Conservation (phyloP, 2,113 vertebrate genomes). For the Himantopus leucocephalus region DNA sequence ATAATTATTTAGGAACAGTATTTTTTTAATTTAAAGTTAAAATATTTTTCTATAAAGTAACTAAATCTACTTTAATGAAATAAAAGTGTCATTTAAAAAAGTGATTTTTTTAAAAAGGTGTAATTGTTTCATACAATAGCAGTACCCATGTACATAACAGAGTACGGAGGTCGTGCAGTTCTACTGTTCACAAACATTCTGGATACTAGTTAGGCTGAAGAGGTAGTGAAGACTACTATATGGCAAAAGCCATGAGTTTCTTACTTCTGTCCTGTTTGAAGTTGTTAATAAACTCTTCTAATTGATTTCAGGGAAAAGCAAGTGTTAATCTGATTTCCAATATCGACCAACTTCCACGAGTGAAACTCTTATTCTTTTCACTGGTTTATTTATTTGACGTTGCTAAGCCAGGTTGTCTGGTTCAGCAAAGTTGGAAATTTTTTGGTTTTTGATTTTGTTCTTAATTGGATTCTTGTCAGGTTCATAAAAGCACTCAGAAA, state of each 20-base stretch:
- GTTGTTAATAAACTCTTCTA: constrained; percentile 19
- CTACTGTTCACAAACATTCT: constrained; percentile 53
- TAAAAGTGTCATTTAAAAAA: constrained; percentile 56
- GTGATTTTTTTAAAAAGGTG: constrained; percentile 54
- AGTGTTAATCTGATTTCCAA: constrained; percentile 9
- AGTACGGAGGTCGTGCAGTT: constrained; percentile 48
- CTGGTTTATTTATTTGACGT: constrained; percentile 3
- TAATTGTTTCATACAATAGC: constrained; percentile 64
- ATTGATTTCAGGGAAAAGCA: constrained; percentile 28
- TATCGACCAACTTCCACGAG: neutral
- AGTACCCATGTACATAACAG: constrained; percentile 69
- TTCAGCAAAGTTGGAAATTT: constrained; percentile 36
- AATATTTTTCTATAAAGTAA: constrained; percentile 67
- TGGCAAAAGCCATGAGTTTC: constrained; percentile 52
- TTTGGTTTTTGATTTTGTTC: neutral
- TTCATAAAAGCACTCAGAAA: constrained; percentile 39
- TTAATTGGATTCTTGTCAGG: constrained; percentile 1
- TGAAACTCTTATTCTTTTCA: constrained; percentile 20
- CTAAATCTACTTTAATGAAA: constrained; percentile 61
- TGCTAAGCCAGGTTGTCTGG: constrained; percentile 32
- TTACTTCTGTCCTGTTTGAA: constrained; percentile 51
- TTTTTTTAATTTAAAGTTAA: constrained; percentile 72
- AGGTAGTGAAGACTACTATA: constrained; percentile 20
- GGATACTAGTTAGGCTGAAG: constrained; percentile 47
- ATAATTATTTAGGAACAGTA: constrained; percentile 58